These are phyloP conservation scores for Gonioctena quinquepunctata DNA, from an alignment of 1,140 invertebrate species.

Conservation along the genomic window DNA sequence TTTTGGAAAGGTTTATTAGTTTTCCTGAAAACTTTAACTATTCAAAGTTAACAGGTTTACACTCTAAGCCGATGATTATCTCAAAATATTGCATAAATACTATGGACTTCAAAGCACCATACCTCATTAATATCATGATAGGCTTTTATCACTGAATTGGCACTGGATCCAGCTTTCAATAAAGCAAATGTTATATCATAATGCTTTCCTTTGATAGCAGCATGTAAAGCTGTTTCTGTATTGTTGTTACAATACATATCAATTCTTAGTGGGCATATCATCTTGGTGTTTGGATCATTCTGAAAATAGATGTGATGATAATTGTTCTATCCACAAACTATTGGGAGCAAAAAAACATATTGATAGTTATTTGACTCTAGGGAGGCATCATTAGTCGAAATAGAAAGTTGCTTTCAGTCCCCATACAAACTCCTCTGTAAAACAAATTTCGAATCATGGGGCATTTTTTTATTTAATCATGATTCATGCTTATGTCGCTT, in stretches of 20 bases:
- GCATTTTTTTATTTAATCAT: too few relatives aligned
- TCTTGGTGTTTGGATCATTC: slow-evolving; percentile 59
- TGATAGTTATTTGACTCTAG: too few relatives aligned
- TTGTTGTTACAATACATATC: slow-evolving; percentile 77
- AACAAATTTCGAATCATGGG: too few relatives aligned
- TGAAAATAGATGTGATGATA: slow-evolving; percentile 29
- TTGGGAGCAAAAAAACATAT: neutral
- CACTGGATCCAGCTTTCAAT: slow-evolving; percentile 73
- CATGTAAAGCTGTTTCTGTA: slow-evolving; percentile 77
- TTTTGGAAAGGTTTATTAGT: too few relatives aligned
- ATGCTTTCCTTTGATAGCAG: slow-evolving; percentile 77
- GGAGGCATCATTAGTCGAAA: neutral
- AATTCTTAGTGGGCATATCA: slow-evolving; percentile 70
- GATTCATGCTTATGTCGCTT: too few relatives aligned
- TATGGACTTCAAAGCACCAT: too few relatives aligned
- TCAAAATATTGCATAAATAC: too few relatives aligned
- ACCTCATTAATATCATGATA: slow-evolving; percentile 57
- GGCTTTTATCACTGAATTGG: slow-evolving; percentile 67
- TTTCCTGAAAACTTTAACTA: too few relatives aligned
- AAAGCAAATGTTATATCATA: slow-evolving; percentile 75
- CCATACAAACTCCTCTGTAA: too few relatives aligned
- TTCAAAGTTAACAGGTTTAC: too few relatives aligned
- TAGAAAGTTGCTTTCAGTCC: too few relatives aligned
- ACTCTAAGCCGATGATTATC: too few relatives aligned
- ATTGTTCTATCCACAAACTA: neutral